Evolutionary conservation across 2,113 vertebrate species (phyloP).

Genomic region (Urocynchramus pylzowi): DNA sequence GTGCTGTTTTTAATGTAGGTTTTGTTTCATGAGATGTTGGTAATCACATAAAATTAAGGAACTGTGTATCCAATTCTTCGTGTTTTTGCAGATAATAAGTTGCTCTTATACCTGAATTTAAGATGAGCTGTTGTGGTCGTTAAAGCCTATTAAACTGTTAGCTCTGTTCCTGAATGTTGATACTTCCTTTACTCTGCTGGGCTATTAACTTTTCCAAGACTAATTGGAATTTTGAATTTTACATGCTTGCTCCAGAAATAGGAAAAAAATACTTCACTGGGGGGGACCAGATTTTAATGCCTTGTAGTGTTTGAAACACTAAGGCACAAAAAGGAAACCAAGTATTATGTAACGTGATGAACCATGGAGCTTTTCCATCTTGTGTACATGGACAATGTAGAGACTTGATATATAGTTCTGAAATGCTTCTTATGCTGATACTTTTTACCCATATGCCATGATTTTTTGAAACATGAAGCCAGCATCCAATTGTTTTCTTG

Average conservation of each 20-base stretch:
- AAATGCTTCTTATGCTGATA: neutral
- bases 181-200: neutral
- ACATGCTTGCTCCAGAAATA: neutral
- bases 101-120: neutral
- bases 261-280: neutral
- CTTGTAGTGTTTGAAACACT: neutral
- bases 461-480: neutral
- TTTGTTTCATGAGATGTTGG: neutral
- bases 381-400: accelerated
- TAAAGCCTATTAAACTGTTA: neutral
- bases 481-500: neutral
- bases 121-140: neutral
- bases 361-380: neutral
- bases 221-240: neutral
- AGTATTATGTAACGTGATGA: neutral
- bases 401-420: neutral
- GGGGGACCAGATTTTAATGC: neutral
- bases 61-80: accelerated
- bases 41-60: neutral
- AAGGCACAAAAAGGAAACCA: neutral
- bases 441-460: neutral
- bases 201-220: neutral
- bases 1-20: neutral
- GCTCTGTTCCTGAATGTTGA: neutral
- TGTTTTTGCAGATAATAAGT: neutral